These are phyloP conservation scores for Brachypalpus laphriformis DNA, from an alignment of 2,888 invertebrate species.

Conservation along the genomic window DNA sequence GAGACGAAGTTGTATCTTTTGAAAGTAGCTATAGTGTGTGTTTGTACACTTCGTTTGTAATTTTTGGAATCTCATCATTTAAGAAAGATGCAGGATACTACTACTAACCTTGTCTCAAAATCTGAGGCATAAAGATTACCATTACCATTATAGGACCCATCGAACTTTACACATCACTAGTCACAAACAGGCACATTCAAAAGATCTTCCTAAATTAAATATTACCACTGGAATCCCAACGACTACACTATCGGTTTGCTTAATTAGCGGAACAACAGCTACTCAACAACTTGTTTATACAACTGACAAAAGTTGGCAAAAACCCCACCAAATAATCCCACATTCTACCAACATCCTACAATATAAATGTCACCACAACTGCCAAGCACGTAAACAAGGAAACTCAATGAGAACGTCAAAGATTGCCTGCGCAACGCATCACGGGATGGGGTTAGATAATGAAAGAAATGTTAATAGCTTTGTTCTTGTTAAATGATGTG, in stretches of 20 bases:
- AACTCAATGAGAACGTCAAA: background rate
- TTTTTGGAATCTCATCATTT: too few species aligned
- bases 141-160: too few species aligned
- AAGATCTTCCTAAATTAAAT: background rate
- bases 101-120: too few species aligned
- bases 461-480: conserved; percentile 56
- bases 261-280: conserved; percentile 28
- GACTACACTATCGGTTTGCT: conserved; percentile 2
- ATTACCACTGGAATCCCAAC: background rate
- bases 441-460: conserved; percentile 9
- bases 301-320: background rate
- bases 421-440: background rate
- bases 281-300: conserved; percentile 10
- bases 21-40: too few species aligned
- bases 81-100: too few species aligned
- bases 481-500: conserved; percentile 52
- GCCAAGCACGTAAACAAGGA: conserved; percentile 7
- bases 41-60: too few species aligned
- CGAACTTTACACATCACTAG: background rate
- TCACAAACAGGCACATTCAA: background rate
- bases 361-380: conserved; percentile 30
- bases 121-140: too few species aligned
- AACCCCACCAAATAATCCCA: background rate
- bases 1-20: too few species aligned
- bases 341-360: background rate